Evolutionary conservation across 2,113 vertebrate genomes (phyloP), one percentile per base, ranked within the genome.

Genomic region (Xerus inauris): DNA sequence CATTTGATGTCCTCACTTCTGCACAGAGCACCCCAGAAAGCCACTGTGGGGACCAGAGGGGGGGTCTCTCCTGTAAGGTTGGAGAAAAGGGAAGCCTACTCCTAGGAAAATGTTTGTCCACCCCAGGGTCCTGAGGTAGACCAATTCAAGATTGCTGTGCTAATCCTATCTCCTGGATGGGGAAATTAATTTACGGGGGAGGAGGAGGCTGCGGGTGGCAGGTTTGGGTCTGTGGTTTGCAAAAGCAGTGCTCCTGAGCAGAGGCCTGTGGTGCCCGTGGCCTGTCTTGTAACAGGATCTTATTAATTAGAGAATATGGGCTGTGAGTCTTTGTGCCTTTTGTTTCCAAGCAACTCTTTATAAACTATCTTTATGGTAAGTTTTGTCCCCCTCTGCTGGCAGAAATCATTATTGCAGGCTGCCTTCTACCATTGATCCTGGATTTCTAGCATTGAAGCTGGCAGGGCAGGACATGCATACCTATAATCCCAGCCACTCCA

Each of bases 331-430:
- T 72, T 7, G 28, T 6, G 54, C 79, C 95, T 97, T 94, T 97
- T 95, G 97, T 97, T 96, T 97, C 96, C 26, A 32, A 85, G 96
- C 81, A 88, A 73, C 65, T 35, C 84, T 94, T 85, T 73, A 90
- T 95, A 49, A 94, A 86, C 73, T 51, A 1, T 47, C 35, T n/a
- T 94, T 95, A 22, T 6, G 0, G 57, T 82, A 35, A 73, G 57
- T 51, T 95, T 86, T 96, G 49, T 89, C 96, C 0, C 97, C 96
- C 97, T 96, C 95, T 98, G 96, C 95, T 94, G 97, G 93, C 11
- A 0, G 0, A 54, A 72, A 32, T 83, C 6, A 16, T 51, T 64
- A 86, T 59, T 93, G 87, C 96, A 87, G 80, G 12, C 64, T 38
- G 13, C 91, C 17, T 6, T 82, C 14, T 59, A 13, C 32, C 40